Base-by-base conservation (phyloP, 2,113 vertebrate genomes). In the Acanthochromis polyacanthus region DNA sequence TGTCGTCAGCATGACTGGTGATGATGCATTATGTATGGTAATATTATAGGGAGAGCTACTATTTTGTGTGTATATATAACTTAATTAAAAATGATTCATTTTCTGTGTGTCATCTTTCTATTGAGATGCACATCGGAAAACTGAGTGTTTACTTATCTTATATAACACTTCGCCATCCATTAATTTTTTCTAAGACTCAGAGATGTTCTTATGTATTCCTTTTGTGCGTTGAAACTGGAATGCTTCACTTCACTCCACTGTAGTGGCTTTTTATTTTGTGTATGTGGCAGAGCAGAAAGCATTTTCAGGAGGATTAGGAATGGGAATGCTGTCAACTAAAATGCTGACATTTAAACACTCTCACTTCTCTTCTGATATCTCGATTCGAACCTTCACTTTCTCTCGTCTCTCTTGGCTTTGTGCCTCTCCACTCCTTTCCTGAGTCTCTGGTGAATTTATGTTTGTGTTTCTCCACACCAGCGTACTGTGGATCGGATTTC, bases 271-370 rank as follows among this genome's bases (percentile, higher is more conserved):
- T 43, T 12, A 15, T 3, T 43, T 3, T 43, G 40, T 14, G 40
- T 43, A 15, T 59, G 64, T n/a, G 58, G 67, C 11, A 14, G 4
- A 4, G 40, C 40, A 43, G 50, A 48, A 40, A 63, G 62, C 28
- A 51, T 45, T 68, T 82, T 71, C 57, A 71, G 62, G 51, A 56
- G 63, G 69, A 85, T 81, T 76, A 50, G 36, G 52, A 50, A 58
- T 73, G 66, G 61, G 74, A 78, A n/a, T n/a, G 63, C 52, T 65
- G 66, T 75, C 78, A 75, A 75, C 71, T 46, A 36, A 79, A 86
- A 71, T 48, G 56, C 3, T 66, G 75, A 84, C 72, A 78, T 67
- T 73, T 80, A 53, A 81, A 73, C 59, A 45, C 32, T 78, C 36
- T 61, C 57, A 69, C 32, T n/a, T 63, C 62, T 55, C 55, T 53